These are phyloP conservation scores for Labeo rohita DNA, from an alignment of 2,113 vertebrate species.

Conservation along the genomic window DNA sequence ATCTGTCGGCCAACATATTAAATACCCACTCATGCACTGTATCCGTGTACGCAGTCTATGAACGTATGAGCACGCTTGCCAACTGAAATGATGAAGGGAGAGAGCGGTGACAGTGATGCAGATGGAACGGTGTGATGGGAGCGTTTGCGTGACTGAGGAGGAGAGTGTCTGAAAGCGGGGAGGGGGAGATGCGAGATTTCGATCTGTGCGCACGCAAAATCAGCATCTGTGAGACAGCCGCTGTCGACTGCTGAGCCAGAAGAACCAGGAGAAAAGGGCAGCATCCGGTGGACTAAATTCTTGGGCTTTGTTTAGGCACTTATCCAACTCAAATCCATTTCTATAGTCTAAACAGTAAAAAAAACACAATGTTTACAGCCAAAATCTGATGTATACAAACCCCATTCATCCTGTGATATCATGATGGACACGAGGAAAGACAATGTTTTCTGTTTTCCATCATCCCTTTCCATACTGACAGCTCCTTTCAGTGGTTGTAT, in stretches of 20 bases:
- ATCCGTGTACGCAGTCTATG: slow-evolving; percentile 17
- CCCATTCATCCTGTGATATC: background rate
- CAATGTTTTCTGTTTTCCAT: background rate
- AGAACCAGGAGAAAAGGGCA: slow-evolving; percentile 24
- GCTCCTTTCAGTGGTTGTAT: background rate
- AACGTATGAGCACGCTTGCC: background rate
- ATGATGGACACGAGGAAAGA: background rate
- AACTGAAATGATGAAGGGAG: slow-evolving; percentile 28
- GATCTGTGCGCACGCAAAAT: slow-evolving; percentile 18
- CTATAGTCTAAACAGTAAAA: background rate
- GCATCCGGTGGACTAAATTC: slow-evolving; percentile 1
- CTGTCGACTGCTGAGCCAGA: slow-evolving; percentile 18
- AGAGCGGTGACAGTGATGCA: slow-evolving; percentile 31
- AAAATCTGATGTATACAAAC: slow-evolving; percentile 7
- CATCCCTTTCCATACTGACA: background rate
- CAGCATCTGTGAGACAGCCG: slow-evolving; percentile 30
- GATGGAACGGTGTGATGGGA: slow-evolving; percentile 37
- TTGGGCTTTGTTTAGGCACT: background rate
- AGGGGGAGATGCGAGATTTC: slow-evolving; percentile 37
- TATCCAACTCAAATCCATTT: background rate
- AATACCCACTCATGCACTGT: slow-evolving; percentile 26
- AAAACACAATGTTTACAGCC: background rate
- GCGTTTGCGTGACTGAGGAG: slow-evolving; percentile 8
- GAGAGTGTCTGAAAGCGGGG: background rate
- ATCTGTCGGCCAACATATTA: slow-evolving; percentile 44